Evolutionary conservation across 2,797 vertebrate species (phyloP), one percentile per base, ranked within the genome.

Genomic region (Sarcoramphus papa): DNA sequence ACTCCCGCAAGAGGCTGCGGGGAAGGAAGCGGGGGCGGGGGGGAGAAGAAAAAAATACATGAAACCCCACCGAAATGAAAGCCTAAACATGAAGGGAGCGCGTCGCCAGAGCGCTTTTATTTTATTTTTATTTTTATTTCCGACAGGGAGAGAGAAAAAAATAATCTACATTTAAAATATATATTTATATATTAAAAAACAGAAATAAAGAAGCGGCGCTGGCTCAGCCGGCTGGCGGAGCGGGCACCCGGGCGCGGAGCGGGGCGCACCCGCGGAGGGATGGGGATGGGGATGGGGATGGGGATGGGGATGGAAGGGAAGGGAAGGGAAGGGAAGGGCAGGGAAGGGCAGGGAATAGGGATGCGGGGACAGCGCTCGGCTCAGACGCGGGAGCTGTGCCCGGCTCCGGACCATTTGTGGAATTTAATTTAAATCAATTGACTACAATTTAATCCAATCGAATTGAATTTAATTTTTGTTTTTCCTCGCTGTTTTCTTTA

Each of bases 91-190:
- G 82, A 60, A 80, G 64, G n/a, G 50, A 76, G 68, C 45, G 63
- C 20, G 20, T 50, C 53, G 63, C 31, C 81, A 76, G 56, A 84
- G 51, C 10, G 50, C 37, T 41, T 59, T 33, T n/a, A 7, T 60
- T 87, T 74, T 69, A 7, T 62, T 88, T 75, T 70, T 54, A 43
- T 48, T 62, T 83, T 72, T 11, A 28, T 87, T 87, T 95, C 53
- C 14, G 31, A 17, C 6, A 13, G 17, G 14, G 14, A 27, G 13
- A 12, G 14, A 12, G 4, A 2, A 24, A 43, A 37, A 80, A 85
- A 40, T 6, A 27, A 70, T 53, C n/a, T 37, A 14, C 18, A 10
- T 69, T 68, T 1, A 2, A 59, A n/a, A 31, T 5, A 14, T 13
- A 12, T 48, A 9, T 41, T 33, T 64, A 9, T 54, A 30, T 41